A percentile compares a stretch with the other conserved stretches of the same genome.
Evolutionary conservation across 2,797 vertebrate genomes (phyloP).

Genomic region (Eulemur albifrons): DNA sequence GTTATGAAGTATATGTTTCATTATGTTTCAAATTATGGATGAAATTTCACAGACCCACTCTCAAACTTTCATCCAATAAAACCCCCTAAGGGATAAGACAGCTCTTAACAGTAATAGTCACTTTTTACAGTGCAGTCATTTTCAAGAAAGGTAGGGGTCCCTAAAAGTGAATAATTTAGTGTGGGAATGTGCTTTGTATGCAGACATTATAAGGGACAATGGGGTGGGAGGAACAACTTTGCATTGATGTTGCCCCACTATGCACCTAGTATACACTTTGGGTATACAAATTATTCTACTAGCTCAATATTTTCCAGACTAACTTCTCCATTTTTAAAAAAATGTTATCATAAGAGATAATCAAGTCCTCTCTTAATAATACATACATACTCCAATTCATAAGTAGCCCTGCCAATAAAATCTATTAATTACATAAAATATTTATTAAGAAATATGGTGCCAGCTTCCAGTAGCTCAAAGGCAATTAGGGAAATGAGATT

Average conservation of each 20-base stretch:
- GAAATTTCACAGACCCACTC: not conserved
- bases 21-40: not conserved
- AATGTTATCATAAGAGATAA: not conserved
- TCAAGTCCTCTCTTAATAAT: slow-evolving; percentile 9
- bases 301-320: not conserved
- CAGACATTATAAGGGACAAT: not conserved
- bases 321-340: not conserved
- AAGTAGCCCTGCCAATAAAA: not conserved
- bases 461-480: not conserved
- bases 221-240: not conserved
- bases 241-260: not conserved
- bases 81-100: not conserved
- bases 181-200: not conserved
- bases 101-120: not conserved
- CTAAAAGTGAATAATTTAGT: not conserved
- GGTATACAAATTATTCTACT: not conserved
- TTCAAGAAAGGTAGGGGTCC: not conserved
- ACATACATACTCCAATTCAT: not conserved
- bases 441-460: not conserved
- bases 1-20: not conserved
- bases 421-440: slow-evolving; percentile 5
- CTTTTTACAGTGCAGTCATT: not conserved
- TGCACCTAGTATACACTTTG: not conserved
- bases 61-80: not conserved
- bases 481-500: not conserved